Conservation (phyloP, 2,797 vertebrate genomes). For the Anolis apletophallus region DNA sequence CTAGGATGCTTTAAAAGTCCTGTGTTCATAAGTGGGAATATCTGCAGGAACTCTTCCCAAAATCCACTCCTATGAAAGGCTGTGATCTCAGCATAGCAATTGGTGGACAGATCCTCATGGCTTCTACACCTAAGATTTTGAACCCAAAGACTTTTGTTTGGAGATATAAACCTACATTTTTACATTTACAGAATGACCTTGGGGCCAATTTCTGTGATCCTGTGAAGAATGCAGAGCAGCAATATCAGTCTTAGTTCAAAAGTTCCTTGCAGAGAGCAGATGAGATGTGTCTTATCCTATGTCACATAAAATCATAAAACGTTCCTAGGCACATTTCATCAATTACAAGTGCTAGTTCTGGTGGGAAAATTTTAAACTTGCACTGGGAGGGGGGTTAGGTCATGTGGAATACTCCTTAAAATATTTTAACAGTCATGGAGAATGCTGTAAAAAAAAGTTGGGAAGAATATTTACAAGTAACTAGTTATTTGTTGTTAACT, state of each 20-base stretch:
- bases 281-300: background rate
- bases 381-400: too few relatives aligned
- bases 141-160: background rate
- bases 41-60: background rate
- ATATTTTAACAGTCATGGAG: background rate
- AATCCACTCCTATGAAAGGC: background rate
- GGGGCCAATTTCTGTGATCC: conserved; percentile 26
- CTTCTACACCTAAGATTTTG: background rate
- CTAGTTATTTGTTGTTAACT: background rate
- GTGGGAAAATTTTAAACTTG: too few relatives aligned
- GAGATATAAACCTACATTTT: background rate
- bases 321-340: background rate
- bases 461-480: background rate
- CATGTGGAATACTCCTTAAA: background rate
- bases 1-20: too few relatives aligned
- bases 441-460: background rate
- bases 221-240: background rate
- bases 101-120: background rate
- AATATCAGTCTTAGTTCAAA: background rate
- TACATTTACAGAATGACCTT: conserved; percentile 36
- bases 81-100: background rate
- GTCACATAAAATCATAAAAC: background rate
- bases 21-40: background rate
- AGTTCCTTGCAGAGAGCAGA: background rate
- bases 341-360: background rate